Base-by-base conservation (phyloP, 1,140 invertebrate species). In the Seison nebaliae region DNA sequence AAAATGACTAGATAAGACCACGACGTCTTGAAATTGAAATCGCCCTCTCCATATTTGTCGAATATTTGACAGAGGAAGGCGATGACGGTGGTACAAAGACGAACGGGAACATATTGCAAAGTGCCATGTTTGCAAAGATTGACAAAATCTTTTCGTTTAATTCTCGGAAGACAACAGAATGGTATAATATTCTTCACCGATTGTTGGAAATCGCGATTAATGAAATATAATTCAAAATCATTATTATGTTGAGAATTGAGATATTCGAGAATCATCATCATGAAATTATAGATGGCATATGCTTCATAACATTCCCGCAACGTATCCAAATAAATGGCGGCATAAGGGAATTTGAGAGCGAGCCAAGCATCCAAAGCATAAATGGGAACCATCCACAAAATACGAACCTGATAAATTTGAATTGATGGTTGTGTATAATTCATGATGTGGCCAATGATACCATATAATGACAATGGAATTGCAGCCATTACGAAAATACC, bases 351-450 rank as follows among this genome's bases (percentile, higher is more conserved):
- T 22, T 52, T 45, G n/a, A 66, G 46, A 1, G 59, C 63, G 46
- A 65, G 54, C 64, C 64, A 66, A 44, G 80, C 77, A 70, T 86
- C 84, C 8, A 80, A 53, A 22, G 79, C 76, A 67, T 91, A 91
- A 48, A 88, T 83, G 45, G 81, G 81, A 33, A 91, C 80, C 81
- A 91, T 91, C 80, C 80, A 88, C 47, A 91, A 54, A 60, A 91
- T 80, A 52, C 83, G 78, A 56, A 46, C 83, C 38, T 91, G 81
- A 57, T 83, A 74, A 61, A 81, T 80, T 48, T 93, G 83, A 43
- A 91, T 59, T 50, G 69, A 71, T 16, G 83, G 81, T 52, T 83
- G 76, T 1, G 74, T 84, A 49, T 83, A 91, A 58, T 88, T 72
- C 37, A 84, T 71, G 49, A 86, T 67, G 63, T 91, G 83, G 55